Percentiles rank a stretch among this genome's conserved stretches.
Evolutionary conservation across 2,113 vertebrate species (phyloP).

Genomic region (Carassius gibelio): DNA sequence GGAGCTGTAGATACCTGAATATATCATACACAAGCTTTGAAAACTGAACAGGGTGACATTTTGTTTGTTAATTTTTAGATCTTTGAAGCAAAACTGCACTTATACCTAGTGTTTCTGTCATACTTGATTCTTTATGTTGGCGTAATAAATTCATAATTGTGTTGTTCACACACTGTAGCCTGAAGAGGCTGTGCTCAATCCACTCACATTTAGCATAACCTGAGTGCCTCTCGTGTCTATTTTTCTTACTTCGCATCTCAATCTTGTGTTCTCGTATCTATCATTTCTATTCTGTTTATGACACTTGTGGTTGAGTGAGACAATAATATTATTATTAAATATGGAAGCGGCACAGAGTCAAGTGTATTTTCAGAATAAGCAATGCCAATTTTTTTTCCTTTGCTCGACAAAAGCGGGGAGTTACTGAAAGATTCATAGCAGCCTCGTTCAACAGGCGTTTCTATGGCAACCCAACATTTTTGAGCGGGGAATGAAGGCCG

Average conservation of each 20-base stretch:
- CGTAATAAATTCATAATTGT: background rate
- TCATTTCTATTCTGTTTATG: background rate
- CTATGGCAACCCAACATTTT: slow-evolving; percentile 62
- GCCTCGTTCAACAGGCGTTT: slow-evolving; percentile 61
- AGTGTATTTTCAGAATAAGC: slow-evolving; percentile 35
- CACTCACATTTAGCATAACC: background rate
- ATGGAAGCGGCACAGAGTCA: background rate
- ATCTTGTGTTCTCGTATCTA: background rate
- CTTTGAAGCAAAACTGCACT: background rate
- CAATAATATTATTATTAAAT: background rate
- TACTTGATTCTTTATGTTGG: background rate
- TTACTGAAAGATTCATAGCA: slow-evolving; percentile 61
- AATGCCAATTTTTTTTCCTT: slow-evolving; percentile 39
- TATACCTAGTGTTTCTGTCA: background rate
- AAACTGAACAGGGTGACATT: background rate
- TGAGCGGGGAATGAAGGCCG: slow-evolving; percentile 56
- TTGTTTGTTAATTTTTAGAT: background rate
- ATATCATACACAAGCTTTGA: background rate
- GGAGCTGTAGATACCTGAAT: background rate
- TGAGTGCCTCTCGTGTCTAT: background rate
- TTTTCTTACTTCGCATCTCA: background rate
- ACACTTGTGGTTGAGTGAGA: background rate
- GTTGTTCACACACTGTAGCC: background rate
- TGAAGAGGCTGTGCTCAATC: background rate
- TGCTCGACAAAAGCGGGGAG: slow-evolving; percentile 41